Evolutionary conservation across 2,888 invertebrate species (phyloP).

Genomic region (Mongoloraphidia duomilia): DNA sequence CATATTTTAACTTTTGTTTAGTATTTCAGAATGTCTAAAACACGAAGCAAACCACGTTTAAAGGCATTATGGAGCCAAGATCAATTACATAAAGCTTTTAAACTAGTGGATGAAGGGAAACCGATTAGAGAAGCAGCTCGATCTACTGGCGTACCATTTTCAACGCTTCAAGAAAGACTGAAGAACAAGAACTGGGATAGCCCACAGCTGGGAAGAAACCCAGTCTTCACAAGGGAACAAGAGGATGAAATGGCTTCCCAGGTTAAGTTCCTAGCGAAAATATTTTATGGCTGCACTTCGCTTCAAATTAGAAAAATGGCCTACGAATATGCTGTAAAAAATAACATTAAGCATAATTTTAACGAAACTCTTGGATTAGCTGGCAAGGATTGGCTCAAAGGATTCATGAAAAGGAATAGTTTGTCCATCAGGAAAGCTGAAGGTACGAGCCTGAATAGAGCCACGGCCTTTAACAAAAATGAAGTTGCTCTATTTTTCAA

Average conservation of each 20-base stretch:
- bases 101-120: too few relatives aligned
- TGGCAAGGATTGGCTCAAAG: background rate
- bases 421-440: conserved; percentile 10
- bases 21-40: too few relatives aligned
- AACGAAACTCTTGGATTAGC: conserved; percentile 2
- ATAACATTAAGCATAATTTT: conserved; percentile 5
- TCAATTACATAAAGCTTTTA: too few relatives aligned
- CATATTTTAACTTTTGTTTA: too few relatives aligned
- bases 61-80: too few relatives aligned
- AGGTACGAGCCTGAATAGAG: conserved; percentile 19
- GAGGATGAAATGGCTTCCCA: conserved; percentile 9
- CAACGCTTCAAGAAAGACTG: background rate
- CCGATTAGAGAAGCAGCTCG: background rate
- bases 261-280: conserved; percentile 10
- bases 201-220: conserved; percentile 9
- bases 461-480: conserved; percentile 18
- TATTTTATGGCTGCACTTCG: conserved; percentile 11
- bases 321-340: conserved; percentile 12
- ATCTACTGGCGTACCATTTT: background rate
- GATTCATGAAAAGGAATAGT: background rate
- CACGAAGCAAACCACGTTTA: too few relatives aligned
- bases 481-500: conserved; percentile 17
- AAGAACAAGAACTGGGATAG: background rate
- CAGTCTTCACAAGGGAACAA: conserved; percentile 9
- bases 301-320: conserved; percentile 9